A percentile compares a stretch with the other conserved stretches of the same genome.
Evolutionary conservation across 1,140 invertebrate genomes (phyloP).

Genomic region (Ditylenchus dipsaci): DNA sequence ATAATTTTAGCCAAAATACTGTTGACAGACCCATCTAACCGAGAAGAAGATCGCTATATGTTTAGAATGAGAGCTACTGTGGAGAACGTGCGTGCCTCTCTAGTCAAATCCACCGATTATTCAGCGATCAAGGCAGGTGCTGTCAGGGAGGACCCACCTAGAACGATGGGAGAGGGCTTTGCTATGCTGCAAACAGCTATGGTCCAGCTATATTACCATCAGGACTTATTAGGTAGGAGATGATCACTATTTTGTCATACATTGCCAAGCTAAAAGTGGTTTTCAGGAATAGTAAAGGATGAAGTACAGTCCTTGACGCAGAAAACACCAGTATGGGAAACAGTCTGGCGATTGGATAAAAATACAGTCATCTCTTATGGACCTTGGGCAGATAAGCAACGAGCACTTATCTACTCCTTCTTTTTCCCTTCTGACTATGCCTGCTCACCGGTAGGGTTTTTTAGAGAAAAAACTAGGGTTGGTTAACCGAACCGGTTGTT

Average conservation of each 20-base stretch:
- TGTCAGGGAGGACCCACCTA: slow-evolving; percentile 84
- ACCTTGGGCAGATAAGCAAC: slow-evolving; percentile 92
- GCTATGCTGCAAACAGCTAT: slow-evolving; percentile 89
- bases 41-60: slow-evolving; percentile 85
- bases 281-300: slow-evolving; percentile 43
- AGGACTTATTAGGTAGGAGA: slow-evolving; percentile 50
- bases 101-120: slow-evolving; percentile 48
- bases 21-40: slow-evolving; percentile 76
- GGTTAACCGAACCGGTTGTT: too few relatives aligned
- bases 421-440: slow-evolving; percentile 85
- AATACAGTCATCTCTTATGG: slow-evolving; percentile 95
- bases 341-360: slow-evolving; percentile 67
- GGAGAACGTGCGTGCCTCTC: slow-evolving; percentile 77
- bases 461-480: too few relatives aligned
- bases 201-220: slow-evolving; percentile 54
- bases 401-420: slow-evolving; percentile 88
- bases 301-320: slow-evolving; percentile 23
- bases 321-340: slow-evolving; percentile 51
- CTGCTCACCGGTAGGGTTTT: slow-evolving; percentile 18
- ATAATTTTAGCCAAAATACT: slow-evolving; percentile 46
- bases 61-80: slow-evolving; percentile 88
- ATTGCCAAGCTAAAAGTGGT: background rate
- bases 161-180: slow-evolving; percentile 96
- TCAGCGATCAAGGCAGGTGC: slow-evolving; percentile 75
- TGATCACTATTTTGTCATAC: background rate